These are phyloP conservation scores for Molossus molossus DNA, from an alignment of 2,797 vertebrate species.

Conservation along the genomic window DNA sequence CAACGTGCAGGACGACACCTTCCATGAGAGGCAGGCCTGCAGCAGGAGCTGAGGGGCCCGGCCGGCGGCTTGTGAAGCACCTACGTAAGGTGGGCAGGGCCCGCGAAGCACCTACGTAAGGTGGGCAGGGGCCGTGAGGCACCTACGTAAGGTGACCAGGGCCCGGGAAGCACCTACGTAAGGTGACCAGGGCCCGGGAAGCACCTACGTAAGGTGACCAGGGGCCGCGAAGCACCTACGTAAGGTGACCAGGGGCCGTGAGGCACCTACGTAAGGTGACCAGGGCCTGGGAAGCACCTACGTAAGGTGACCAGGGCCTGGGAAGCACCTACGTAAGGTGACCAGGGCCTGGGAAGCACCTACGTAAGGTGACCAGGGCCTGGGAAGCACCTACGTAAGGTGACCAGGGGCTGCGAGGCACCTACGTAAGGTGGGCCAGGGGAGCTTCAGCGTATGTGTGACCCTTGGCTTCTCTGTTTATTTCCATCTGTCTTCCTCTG, in stretches of 20 bases:
- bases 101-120: neutral
- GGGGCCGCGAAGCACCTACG: neutral
- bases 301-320: neutral
- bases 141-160: fast-evolving
- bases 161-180: neutral
- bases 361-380: neutral
- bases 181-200: neutral
- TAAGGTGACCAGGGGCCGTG: too few species aligned
- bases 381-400: too few species aligned
- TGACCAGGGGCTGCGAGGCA: neutral
- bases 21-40: neutral
- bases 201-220: fast-evolving
- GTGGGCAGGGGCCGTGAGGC: neutral
- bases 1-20: too few species aligned
- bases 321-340: neutral
- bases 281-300: fast-evolving
- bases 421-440: fast-evolving
- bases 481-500: neutral
- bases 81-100: neutral
- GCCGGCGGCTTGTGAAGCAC: too few species aligned
- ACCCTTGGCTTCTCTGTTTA: neutral
- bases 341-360: fast-evolving
- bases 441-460: fast-evolving
- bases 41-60: neutral
- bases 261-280: neutral